phyloP scores from a whole-genome alignment of 2,888 invertebrate species.

The Plutella xylostella region DNA sequence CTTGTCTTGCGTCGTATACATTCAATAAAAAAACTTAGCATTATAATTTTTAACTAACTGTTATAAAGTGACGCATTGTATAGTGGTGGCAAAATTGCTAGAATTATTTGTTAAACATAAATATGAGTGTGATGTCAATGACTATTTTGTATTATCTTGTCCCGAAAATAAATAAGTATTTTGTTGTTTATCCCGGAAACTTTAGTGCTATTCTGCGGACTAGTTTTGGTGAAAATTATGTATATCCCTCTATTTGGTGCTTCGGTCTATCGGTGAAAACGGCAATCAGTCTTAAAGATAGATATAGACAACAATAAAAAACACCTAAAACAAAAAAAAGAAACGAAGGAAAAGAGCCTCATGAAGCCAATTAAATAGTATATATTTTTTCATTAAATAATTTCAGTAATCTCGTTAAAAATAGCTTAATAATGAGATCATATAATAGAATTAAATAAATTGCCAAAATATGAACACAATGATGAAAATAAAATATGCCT shows the following conservation, averaged over 20 bases:
- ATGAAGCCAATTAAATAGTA: slow-evolving; percentile 65
- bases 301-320: no score
- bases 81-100: not conserved
- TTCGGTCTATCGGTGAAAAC: slow-evolving; percentile 40
- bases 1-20: slow-evolving; percentile 1
- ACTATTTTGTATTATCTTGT: not conserved
- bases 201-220: slow-evolving; percentile 38
- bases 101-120: not conserved
- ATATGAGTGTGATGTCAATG: not conserved
- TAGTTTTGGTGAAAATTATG: slow-evolving; percentile 25
- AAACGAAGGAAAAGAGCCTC: slow-evolving; percentile 56
- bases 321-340: slow-evolving; percentile 43
- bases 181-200: not conserved
- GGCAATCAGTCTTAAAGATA: slow-evolving; percentile 56
- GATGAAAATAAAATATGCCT: slow-evolving; percentile 60
- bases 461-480: slow-evolving; percentile 66
- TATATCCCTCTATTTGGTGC: slow-evolving; percentile 47
- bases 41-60: not conserved
- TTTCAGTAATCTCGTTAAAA: slow-evolving; percentile 65
- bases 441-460: slow-evolving; percentile 64
- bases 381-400: slow-evolving; percentile 39
- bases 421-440: slow-evolving; percentile 69
- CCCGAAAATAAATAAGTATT: slow-evolving; percentile 9
- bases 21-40: not conserved
- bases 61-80: not conserved